Percentiles rank a stretch among this genome's conserved stretches.
These are phyloP conservation scores for Canis aureus DNA, from an alignment of 2,113 vertebrate genomes.

Conservation along the genomic window DNA sequence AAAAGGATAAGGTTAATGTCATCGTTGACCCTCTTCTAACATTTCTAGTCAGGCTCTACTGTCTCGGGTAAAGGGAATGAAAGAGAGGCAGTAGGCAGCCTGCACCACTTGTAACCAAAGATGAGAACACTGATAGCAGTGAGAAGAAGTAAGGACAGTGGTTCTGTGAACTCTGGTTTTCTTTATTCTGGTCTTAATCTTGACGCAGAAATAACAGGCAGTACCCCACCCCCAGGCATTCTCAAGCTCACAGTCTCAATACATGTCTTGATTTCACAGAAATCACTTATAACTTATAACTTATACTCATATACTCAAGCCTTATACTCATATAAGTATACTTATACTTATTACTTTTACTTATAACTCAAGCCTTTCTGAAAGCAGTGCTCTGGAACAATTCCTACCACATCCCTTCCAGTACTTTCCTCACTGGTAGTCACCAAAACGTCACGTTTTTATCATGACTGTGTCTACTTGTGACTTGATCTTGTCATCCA, in stretches of 20 bases:
- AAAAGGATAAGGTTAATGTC: neutral
- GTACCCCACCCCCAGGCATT: neutral
- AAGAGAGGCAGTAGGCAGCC: neutral
- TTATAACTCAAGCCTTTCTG: neutral
- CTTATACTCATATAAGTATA: no score
- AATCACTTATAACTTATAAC: no score
- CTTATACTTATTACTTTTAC: no score
- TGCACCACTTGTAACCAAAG: neutral
- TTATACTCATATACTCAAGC: no score
- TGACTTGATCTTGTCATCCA: neutral
- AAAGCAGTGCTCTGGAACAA: neutral
- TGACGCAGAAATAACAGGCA: neutral
- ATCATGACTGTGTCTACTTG: neutral
- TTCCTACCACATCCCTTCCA: neutral
- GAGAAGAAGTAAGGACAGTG: neutral
- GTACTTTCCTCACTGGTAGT: neutral
- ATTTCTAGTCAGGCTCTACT: neutral
- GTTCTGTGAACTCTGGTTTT: neutral
- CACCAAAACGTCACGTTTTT: neutral
- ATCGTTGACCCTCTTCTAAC: no score
- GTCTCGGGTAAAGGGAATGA: neutral
- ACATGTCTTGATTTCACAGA: no score
- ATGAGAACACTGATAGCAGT: fast-evolving
- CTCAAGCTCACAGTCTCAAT: neutral
- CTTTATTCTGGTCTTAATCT: neutral